These are phyloP conservation scores for Notamacropus eugenii DNA, from an alignment of 2,797 vertebrate genomes.

Conservation along the genomic window DNA sequence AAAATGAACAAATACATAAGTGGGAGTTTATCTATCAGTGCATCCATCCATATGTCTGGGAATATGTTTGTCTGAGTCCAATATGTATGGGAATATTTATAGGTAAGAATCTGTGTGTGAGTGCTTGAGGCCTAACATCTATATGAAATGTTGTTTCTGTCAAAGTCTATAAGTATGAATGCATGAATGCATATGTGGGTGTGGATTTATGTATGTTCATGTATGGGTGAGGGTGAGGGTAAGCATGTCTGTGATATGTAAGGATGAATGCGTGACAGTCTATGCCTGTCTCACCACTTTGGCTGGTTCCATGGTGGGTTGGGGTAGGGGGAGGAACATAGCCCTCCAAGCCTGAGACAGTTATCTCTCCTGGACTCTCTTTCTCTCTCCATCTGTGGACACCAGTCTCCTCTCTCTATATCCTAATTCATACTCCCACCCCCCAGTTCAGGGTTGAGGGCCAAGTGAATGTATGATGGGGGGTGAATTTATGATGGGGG, in stretches of 20 bases:
- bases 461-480: neutral
- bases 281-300: neutral
- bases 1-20: neutral
- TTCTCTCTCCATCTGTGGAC: neutral
- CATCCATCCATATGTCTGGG: neutral
- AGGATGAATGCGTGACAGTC: neutral
- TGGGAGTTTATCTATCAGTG: neutral
- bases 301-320: neutral
- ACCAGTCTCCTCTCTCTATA: neutral
- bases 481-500: neutral
- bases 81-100: neutral
- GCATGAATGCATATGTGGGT: neutral
- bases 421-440: neutral
- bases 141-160: neutral
- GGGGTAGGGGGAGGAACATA: fast-evolving
- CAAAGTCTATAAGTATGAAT: too few species aligned
- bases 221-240: fast-evolving
- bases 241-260: fast-evolving
- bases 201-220: neutral
- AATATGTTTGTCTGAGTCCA: neutral
- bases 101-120: neutral
- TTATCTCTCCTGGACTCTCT: neutral
- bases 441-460: neutral
- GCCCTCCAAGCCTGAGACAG: neutral
- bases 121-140: neutral